Evolutionary conservation across 37 sponge, comb jelly and placozoan species (phyloP).

Genomic region (Ianthella basta): DNA sequence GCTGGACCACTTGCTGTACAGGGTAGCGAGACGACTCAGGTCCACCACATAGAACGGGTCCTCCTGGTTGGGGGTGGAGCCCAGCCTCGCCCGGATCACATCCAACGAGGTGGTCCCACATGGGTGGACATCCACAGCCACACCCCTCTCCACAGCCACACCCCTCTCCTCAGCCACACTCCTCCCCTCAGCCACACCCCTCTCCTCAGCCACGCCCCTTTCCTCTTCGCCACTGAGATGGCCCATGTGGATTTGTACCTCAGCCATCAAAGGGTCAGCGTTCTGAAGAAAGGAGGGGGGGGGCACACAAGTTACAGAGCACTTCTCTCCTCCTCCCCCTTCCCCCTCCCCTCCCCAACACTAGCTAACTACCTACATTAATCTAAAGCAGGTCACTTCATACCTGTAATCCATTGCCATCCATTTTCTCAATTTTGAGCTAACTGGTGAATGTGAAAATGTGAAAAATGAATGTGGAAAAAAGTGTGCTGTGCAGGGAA

Average conservation of each 20-base stretch:
- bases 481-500: too few relatives aligned
- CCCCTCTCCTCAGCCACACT: too few relatives aligned
- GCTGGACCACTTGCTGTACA: conserved; percentile 58
- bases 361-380: too few relatives aligned
- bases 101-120: not conserved
- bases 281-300: not conserved
- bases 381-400: too few relatives aligned
- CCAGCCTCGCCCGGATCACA: not conserved
- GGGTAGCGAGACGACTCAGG: conserved; percentile 51
- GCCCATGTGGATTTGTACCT: not conserved
- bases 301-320: too few relatives aligned
- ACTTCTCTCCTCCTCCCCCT: conserved; percentile 20
- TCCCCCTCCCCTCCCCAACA: not conserved
- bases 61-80: conserved; percentile 36
- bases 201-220: too few relatives aligned
- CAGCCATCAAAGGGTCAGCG: not conserved
- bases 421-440: conserved; percentile 78
- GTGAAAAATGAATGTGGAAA: not conserved
- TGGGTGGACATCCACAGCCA: not conserved
- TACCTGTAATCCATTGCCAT: conserved; percentile 47
- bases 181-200: too few relatives aligned
- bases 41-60: conserved; percentile 87
- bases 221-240: not conserved
- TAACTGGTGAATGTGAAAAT: conserved; percentile 24
- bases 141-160: too few relatives aligned